These are phyloP conservation scores for Augochlora pura DNA, from an alignment of 1,140 invertebrate genomes.

Conservation along the genomic window DNA sequence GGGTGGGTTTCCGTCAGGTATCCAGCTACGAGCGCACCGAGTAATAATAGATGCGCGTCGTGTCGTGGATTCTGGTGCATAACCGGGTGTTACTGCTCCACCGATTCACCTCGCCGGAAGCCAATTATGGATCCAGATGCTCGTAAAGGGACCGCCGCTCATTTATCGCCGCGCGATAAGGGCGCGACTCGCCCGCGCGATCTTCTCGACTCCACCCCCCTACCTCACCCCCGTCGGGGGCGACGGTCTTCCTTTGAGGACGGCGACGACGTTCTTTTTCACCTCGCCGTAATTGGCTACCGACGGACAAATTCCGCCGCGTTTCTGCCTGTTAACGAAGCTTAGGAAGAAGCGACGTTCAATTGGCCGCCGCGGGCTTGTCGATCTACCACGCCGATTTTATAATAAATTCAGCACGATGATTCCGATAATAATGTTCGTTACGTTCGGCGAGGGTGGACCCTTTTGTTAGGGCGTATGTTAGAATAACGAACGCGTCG, in stretches of 20 bases:
- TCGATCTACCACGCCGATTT: no score
- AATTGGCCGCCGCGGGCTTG: no score
- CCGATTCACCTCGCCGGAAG: not conserved
- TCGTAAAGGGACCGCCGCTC: not conserved
- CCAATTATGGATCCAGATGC: slow-evolving; percentile 30
- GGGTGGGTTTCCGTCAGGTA: slow-evolving; percentile 61
- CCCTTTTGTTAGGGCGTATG: no score
- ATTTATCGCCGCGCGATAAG: slow-evolving; percentile 3
- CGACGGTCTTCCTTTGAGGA: not conserved
- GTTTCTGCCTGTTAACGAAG: no score
- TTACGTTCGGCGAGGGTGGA: no score
- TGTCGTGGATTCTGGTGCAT: slow-evolving; percentile 10
- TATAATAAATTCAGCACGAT: no score
- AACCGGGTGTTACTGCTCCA: not conserved
- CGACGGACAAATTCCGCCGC: no score
- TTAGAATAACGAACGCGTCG: no score
- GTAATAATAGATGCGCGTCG: slow-evolving; percentile 44
- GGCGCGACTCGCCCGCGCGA: not conserved
- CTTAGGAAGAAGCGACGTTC: no score
- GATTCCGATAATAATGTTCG: no score
- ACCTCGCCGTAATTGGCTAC: not conserved
- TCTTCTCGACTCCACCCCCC: no score
- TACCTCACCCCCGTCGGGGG: no score
- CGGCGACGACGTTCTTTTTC: not conserved
- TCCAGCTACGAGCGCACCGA: slow-evolving; percentile 44